Percentiles rank a stretch among this genome's conserved stretches.
These are phyloP conservation scores for Gerris buenoi DNA, from an alignment of 1,140 invertebrate genomes.

Conservation along the genomic window DNA sequence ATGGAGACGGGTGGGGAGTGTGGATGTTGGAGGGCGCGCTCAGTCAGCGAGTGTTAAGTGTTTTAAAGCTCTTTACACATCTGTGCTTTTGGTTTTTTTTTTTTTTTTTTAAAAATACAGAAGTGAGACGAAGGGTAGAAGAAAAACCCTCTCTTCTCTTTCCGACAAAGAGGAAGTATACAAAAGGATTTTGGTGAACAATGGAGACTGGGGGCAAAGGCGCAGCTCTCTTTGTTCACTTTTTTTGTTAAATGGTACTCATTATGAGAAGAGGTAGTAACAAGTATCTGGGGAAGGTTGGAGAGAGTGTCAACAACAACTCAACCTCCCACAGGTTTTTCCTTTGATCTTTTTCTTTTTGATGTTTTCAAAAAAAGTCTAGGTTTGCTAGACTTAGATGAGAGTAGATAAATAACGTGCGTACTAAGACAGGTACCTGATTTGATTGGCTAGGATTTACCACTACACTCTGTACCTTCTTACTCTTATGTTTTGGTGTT, in stretches of 20 bases:
- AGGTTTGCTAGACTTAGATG: no score
- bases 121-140: background rate
- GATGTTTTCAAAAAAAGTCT: background rate
- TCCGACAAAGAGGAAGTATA: background rate
- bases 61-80: background rate
- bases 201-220: no score
- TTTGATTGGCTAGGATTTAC: no score
- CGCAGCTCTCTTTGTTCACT: background rate
- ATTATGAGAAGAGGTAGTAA: background rate
- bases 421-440: no score
- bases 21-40: background rate
- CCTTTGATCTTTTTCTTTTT: background rate
- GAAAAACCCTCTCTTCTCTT: background rate
- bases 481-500: no score
- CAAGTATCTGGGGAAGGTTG: no score
- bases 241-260: background rate
- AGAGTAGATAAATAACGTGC: no score
- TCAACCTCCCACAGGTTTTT: background rate
- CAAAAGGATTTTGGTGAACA: no score
- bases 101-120: no score
- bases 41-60: background rate
- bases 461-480: no score
- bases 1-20: background rate
- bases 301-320: background rate
- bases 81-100: no score